Conservation (phyloP, 2,797 vertebrate species). For the Acanthurus leucopareius region DNA sequence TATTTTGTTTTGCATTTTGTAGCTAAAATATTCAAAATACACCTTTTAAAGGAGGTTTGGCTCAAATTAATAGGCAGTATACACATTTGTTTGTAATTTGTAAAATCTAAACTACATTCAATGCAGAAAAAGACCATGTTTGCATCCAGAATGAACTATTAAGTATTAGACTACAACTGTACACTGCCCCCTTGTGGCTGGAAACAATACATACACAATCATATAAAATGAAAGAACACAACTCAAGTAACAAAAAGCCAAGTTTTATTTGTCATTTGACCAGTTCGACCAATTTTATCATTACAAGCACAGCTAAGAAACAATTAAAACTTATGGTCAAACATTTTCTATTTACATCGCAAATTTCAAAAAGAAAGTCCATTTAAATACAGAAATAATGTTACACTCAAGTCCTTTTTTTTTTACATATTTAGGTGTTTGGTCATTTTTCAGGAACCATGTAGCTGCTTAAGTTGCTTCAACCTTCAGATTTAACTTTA, state of each 20-base stretch:
- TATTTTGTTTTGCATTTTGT: background rate
- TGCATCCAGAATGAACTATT: too few species aligned
- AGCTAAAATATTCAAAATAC: background rate
- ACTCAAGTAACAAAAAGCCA: background rate
- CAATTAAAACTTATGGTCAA: background rate
- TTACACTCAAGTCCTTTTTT: background rate
- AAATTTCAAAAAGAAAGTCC: background rate
- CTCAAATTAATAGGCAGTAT: background rate
- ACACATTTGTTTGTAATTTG: background rate
- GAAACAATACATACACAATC: background rate
- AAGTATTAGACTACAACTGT: background rate
- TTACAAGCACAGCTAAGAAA: background rate
- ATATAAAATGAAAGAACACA: background rate
- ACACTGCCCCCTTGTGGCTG: constrained; percentile 17
- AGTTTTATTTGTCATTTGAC: too few species aligned
- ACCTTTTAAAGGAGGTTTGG: background rate
- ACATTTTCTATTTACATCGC: constrained; percentile 32
- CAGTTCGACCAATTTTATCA: background rate
- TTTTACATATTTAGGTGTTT: background rate
- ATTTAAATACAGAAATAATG: constrained; percentile 20
- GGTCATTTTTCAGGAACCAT: background rate
- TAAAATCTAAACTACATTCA: too few species aligned
- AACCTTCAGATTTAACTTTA: constrained; percentile 23
- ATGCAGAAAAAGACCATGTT: too few species aligned
- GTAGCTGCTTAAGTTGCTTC: background rate